Base-by-base conservation (phyloP, 2,797 vertebrate species). In the Muraenolepis orangiensis region DNA sequence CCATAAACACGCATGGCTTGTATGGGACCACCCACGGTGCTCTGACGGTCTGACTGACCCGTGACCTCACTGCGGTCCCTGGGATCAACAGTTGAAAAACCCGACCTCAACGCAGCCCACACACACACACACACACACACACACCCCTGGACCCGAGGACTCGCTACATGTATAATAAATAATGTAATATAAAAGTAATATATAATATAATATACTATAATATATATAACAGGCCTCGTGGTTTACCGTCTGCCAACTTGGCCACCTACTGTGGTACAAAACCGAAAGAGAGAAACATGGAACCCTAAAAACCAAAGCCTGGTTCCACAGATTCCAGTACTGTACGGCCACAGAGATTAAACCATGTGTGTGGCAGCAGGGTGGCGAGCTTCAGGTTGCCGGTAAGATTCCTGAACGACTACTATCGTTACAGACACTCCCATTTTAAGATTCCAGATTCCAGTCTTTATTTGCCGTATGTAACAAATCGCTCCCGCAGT, bases 11-110 rank as follows among this genome's bases (percentile, higher is more conserved):
- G 83, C 57, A 16, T 78, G 77, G 82, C 73, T 75, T 69, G 73
- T 36, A 30, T 64, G 69, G 79, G 88, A 90, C 90, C 89, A 90
- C 91, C 91, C 91, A 89, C 87, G 85, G 67, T 71, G 87, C 78
- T 75, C 42, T 72, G 76, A 82, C 79, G 5, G 14, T 57, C 46
- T 78, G 76, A 51, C 75, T 89, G 88, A 91, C 89, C 86, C 75
- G 38, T 67, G 36, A 68, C 75, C 80, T 18, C 73, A 72, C 77
- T 77, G 76, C 74, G 36, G 51, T 57, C 18, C 20, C 51, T 3
- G 51, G 38, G 69, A 78, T 80, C 87, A 84, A 89, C 82, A 73
- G 77, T 76, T 69, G n/a, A 18, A 31, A 31, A 18, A 31, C 51
- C 23, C 42, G 78, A 76, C 80, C 84, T 78, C 76, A 64, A 73